Evolutionary conservation across 2,888 invertebrate genomes (phyloP), one percentile per base, ranked within the genome.

Genomic region (Dendrolimus pini): DNA sequence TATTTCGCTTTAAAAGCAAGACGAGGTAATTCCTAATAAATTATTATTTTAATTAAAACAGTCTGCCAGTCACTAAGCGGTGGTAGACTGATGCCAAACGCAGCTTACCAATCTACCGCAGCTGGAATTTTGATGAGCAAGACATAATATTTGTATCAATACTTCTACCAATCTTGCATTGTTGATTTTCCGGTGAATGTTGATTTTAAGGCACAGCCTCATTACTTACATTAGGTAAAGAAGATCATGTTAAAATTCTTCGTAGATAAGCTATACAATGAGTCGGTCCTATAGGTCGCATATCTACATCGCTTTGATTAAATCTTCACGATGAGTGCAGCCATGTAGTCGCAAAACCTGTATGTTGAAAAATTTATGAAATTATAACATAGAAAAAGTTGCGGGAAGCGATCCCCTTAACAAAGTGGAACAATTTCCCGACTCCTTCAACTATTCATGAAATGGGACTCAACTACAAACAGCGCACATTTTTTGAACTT

Each of bases 31-130:
- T 64, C 58, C 59, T 54, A 61, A 62, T 61, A 60, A 72, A 66
- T 69, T 67, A 63, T 68, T 67, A 68, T 72, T 72, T 71, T 71
- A 74, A 76, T 77, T 77, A 76, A 74, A 72, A 67, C 53, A 58
- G 0, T 47, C 64, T 64, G 62, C 64, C 53, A 70, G 66, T 70
- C 63, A 58, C 62, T 58, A 57, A 62, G 57, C 65, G 61, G 62
- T 54, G 62, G 61, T 59, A 61, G 61, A 65, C 64, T 61, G 65
- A 65, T 68, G 67, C 65, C 57, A 59, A n/a, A 59, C 59, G 59
- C 63, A 70, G 65, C 71, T 71, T 72, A 72, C 47, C 47, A 47
- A 47, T 47, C 47, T 8, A 12, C 47, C 47, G 47, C 47, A 47
- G 47, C 12, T 12, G 47, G 9, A 47, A 47, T 47, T 3, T 47